Percentiles rank a stretch among this genome's conserved stretches.
Conservation (phyloP, 2,113 vertebrate genomes). For the Neopipo cinnamomea region DNA sequence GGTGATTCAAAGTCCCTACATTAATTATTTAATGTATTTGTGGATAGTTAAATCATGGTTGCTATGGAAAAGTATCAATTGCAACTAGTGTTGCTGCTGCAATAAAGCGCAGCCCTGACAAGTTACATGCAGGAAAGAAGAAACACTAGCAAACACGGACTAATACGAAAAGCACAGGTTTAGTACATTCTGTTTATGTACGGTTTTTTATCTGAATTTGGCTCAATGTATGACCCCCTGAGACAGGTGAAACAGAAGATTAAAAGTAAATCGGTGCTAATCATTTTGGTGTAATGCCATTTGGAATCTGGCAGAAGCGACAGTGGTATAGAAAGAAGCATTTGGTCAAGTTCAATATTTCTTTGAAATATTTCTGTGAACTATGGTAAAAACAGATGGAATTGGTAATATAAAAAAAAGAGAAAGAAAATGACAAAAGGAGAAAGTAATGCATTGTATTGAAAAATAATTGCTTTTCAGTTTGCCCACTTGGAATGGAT, state of each 20-base stretch:
- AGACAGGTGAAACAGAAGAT: neutral
- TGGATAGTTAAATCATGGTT: neutral
- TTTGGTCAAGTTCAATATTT: neutral
- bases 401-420: neutral
- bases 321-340: neutral
- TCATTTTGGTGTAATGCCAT: neutral
- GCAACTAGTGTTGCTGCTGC: neutral
- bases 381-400: slow-evolving; percentile 5
- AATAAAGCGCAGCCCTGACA: neutral
- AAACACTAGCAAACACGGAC: neutral
- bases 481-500: neutral
- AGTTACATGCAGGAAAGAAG: neutral
- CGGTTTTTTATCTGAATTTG: neutral
- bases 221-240: neutral
- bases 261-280: neutral
- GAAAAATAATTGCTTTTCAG: neutral
- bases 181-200: neutral
- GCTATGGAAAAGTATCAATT: neutral
- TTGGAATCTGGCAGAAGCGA: neutral
- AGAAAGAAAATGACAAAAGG: neutral
- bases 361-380: neutral
- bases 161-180: neutral
- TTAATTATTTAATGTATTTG: slow-evolving; percentile 3
- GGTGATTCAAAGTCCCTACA: slow-evolving; percentile 27
- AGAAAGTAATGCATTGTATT: neutral